Evolutionary conservation across 1,140 invertebrate genomes (phyloP).

Genomic region (Procambarus virginalis): DNA sequence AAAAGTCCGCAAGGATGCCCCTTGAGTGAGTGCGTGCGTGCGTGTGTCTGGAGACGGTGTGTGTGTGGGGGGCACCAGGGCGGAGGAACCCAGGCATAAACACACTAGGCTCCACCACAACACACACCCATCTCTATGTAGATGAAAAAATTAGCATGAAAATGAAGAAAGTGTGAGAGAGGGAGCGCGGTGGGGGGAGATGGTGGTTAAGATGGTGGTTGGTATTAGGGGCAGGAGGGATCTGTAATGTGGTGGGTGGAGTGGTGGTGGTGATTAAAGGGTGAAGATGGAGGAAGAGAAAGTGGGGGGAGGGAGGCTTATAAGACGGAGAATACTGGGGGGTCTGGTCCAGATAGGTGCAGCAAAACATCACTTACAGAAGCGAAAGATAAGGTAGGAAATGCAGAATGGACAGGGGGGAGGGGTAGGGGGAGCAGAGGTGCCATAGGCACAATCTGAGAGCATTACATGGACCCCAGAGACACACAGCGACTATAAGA

Average conservation of each 20-base stretch:
- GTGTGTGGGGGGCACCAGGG: not conserved
- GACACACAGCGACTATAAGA: too few relatives aligned
- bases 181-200: not conserved
- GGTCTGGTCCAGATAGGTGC: not conserved
- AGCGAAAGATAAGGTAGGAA: too few relatives aligned
- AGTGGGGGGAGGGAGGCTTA: too few relatives aligned
- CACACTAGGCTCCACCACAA: constrained; percentile 10
- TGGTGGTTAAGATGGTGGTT: constrained; percentile 10
- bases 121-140: constrained; percentile 36
- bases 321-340: not conserved
- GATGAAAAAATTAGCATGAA: constrained; percentile 46
- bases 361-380: too few relatives aligned
- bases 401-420: too few relatives aligned
- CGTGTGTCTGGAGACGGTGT: not conserved
- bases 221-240: not conserved
- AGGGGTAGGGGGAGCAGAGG: too few relatives aligned
- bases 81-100: not conserved
- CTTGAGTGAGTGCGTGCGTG: not conserved
- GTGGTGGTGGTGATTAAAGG: too few relatives aligned
- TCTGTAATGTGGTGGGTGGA: too few relatives aligned
- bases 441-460: too few relatives aligned
- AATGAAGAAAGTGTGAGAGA: constrained; percentile 40
- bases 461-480: too few relatives aligned
- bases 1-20: not conserved
- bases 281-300: not conserved